Evolutionary conservation across 2,113 vertebrate genomes (phyloP).

Genomic region (Miniopterus natalensis): DNA sequence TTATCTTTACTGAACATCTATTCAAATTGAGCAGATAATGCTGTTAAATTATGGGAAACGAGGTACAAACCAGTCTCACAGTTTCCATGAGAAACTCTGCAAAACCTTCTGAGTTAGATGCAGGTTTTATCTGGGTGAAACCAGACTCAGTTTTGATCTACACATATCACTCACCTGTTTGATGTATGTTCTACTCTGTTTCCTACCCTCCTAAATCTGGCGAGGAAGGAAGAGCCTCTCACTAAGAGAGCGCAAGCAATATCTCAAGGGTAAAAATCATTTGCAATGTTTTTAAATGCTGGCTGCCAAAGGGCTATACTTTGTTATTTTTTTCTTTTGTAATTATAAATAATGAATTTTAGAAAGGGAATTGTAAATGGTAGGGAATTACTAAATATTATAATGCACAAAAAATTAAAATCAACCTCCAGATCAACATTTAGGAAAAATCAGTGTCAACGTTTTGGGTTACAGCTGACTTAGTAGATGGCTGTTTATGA

Average conservation of each 20-base stretch:
- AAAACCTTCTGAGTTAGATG: not conserved
- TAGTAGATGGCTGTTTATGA: not conserved
- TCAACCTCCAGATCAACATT: not conserved
- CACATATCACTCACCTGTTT: constrained; percentile 6
- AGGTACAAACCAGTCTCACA: not conserved
- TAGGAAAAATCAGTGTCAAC: not conserved
- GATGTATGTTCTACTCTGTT: constrained; percentile 10
- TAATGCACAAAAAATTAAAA: not conserved
- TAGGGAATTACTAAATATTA: not conserved
- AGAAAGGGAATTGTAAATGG: not conserved
- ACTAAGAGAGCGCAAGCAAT: not conserved
- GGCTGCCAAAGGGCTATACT: not conserved
- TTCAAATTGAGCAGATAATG: constrained; percentile 12
- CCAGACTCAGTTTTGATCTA: constrained; percentile 65
- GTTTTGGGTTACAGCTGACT: not conserved
- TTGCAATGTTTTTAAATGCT: constrained; percentile 26
- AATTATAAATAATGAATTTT: not conserved
- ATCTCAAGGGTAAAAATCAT: constrained; percentile 56
- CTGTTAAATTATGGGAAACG: constrained; percentile 30
- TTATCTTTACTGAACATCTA: constrained; percentile 49
- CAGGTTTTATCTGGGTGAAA: constrained; percentile 67
- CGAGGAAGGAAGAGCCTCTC: not conserved
- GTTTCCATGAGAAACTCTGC: constrained; percentile 20
- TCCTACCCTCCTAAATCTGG: not conserved
- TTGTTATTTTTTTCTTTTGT: not conserved